phyloP scores from a whole-genome alignment of 1,140 invertebrate genomes.

The Drosophila baimaii region DNA sequence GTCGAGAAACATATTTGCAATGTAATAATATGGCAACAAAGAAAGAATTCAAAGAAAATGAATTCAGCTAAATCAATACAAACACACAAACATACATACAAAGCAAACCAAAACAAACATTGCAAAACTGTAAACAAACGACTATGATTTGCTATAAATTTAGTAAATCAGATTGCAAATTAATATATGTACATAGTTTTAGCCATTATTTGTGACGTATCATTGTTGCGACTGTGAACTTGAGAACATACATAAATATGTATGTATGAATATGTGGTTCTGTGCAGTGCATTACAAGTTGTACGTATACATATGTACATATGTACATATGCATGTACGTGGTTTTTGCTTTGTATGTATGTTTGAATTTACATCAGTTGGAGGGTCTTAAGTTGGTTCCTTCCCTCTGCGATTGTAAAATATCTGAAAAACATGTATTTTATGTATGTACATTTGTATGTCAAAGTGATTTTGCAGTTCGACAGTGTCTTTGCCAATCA shows the following conservation, averaged over 20 bases:
- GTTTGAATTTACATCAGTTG: not conserved
- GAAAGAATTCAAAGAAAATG: not conserved
- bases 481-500: not conserved
- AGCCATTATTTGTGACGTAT: not conserved
- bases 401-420: not conserved
- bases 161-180: not conserved
- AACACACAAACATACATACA: not conserved
- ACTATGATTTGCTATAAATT: not conserved
- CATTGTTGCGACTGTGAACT: not conserved
- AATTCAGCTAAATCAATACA: not conserved
- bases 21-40: not conserved
- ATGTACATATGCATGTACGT: not conserved
- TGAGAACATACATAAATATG: not conserved
- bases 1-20: not conserved
- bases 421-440: not conserved
- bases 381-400: not conserved
- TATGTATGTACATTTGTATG: not conserved
- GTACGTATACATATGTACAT: not conserved
- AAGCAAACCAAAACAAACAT: conserved; percentile 14
- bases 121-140: conserved; percentile 5
- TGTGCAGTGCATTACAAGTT: not conserved
- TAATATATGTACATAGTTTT: too few relatives aligned
- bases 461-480: not conserved
- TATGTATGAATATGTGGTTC: not conserved
- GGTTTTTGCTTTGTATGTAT: not conserved